Base-by-base conservation (phyloP, 2,888 invertebrate species). In the Leptinotarsa tumamoca region DNA sequence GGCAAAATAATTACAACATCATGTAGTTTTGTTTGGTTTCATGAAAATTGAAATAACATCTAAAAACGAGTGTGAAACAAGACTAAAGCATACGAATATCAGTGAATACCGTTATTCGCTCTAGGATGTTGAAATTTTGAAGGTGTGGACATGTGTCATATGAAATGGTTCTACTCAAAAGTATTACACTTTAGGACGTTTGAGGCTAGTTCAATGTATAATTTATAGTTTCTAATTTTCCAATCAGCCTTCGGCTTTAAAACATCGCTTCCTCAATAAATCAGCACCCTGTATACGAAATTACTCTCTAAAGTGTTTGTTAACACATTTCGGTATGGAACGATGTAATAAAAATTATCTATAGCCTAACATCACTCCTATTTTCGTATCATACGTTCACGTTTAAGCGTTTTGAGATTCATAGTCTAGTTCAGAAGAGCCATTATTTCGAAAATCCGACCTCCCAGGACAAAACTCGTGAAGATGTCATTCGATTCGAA, bases 351-450 rank as follows among this genome's bases (percentile, higher is more conserved):
- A 72, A 70, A 71, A 54, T 73, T 77, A 74, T 71, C 74, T 77
- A 69, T 77, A 58, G 58, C 66, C 27, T 67, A 50, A 17, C 66
- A 77, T 74, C 74, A 71, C 69, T 74, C 71, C 67, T 68, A 75
- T 74, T 74, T 73, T 73, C 70, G 68, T 68, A 72, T 72, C 73
- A 76, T 78, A 76, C 68, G 75, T 78, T 76, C 75, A 78, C 61
- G 43, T 43, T 43, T 43, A 10, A 43, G 43, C 3, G 43, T 43
- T 43, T 43, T 10, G 3, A 43, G 43, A 43, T 43, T 43, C 10
- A 43, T 43, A 43, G 43, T 43, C 43, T 43, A 13, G 43, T 43
- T 43, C 43, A 43, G 43, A 43, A 43, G 43, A 43, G 43, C 10
- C 10, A 43, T 43, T 2, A 5, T 43, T 43, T 43, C 43, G 10